Percentiles rank a stretch among this genome's conserved stretches.
phyloP scores from a whole-genome alignment of 2,888 invertebrate species.

The Calliphora vomitoria region DNA sequence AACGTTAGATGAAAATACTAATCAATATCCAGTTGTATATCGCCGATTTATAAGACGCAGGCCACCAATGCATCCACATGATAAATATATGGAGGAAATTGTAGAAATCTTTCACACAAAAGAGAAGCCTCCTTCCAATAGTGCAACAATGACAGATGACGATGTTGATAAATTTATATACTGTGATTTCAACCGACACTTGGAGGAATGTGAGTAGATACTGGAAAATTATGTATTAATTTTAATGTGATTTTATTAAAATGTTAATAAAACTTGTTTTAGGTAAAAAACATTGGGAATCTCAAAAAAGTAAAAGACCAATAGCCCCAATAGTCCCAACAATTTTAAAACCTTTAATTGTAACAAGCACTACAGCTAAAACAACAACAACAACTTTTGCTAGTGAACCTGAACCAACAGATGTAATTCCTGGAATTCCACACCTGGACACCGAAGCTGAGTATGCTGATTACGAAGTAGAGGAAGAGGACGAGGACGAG shows the following conservation, averaged over 20 bases:
- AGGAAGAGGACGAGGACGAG: not conserved
- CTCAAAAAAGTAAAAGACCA: not conserved
- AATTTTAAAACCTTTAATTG: not conserved
- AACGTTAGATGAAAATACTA: not conserved
- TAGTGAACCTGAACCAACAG: constrained; percentile 6
- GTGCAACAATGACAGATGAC: constrained; percentile 72
- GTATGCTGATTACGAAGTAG: not conserved
- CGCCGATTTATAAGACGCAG: constrained; percentile 75
- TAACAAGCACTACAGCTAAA: not conserved
- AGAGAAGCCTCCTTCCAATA: constrained; percentile 65
- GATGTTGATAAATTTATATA: constrained; percentile 77
- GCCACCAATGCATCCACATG: constrained; percentile 63
- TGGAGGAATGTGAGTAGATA: constrained; percentile 76
- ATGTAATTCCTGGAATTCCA: not conserved
- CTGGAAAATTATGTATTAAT: not conserved
- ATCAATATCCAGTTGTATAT: constrained; percentile 66
- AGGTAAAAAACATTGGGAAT: constrained; percentile 55
- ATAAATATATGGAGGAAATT: constrained; percentile 76
- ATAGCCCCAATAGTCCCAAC: too few relatives aligned
- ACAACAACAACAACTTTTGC: not conserved
- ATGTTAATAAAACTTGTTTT: too few relatives aligned
- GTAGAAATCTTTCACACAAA: constrained; percentile 76
- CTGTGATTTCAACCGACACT: constrained; percentile 78
- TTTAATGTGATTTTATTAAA: too few relatives aligned
- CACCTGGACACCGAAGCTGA: not conserved